phyloP scores from a whole-genome alignment of 2,797 vertebrate genomes.

The Denticeps clupeoides region DNA sequence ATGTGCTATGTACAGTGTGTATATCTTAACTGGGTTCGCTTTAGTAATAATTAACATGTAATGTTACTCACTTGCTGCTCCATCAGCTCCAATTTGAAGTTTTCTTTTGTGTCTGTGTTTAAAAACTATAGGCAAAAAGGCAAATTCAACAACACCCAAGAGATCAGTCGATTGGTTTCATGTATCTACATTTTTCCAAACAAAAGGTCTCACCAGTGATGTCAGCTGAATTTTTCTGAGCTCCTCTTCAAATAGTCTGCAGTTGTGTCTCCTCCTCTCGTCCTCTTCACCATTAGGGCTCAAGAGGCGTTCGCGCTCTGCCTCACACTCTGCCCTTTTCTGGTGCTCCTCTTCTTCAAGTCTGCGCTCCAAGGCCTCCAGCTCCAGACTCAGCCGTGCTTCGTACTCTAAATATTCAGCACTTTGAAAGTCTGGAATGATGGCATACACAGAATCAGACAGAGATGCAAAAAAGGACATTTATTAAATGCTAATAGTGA shows the following conservation, averaged over 20 bases:
- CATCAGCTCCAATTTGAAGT: slow-evolving; percentile 55
- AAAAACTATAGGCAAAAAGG: slow-evolving; percentile 41
- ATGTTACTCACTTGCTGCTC: slow-evolving; percentile 57
- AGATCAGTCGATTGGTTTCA: too few relatives aligned
- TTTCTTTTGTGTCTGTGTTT: slow-evolving; percentile 48
- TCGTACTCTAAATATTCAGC: slow-evolving; percentile 48
- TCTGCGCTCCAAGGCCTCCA: slow-evolving; percentile 49
- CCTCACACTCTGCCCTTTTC: slow-evolving; percentile 34
- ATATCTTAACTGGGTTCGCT: too few relatives aligned
- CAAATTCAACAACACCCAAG: not conserved
- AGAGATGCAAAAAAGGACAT: too few relatives aligned
- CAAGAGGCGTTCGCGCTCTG: slow-evolving; percentile 39
- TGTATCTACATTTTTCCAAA: too few relatives aligned
- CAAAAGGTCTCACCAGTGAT: slow-evolving; percentile 45
- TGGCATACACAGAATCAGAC: too few relatives aligned
- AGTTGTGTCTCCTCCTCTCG: slow-evolving; percentile 39
- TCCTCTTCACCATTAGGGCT: slow-evolving; percentile 49
- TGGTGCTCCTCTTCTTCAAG: slow-evolving; percentile 46
- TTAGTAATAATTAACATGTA: not conserved
- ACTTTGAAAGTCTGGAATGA: slow-evolving; percentile 1
- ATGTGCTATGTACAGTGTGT: too few relatives aligned
- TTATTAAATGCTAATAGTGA: too few relatives aligned
- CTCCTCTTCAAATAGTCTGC: slow-evolving; percentile 63
- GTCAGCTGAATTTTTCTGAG: slow-evolving; percentile 42
- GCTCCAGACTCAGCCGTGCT: slow-evolving; percentile 39